A percentile compares a stretch with the other conserved stretches of the same genome.
phyloP scores from a whole-genome alignment of 2,113 vertebrate species.

The Lonchura striata region DNA sequence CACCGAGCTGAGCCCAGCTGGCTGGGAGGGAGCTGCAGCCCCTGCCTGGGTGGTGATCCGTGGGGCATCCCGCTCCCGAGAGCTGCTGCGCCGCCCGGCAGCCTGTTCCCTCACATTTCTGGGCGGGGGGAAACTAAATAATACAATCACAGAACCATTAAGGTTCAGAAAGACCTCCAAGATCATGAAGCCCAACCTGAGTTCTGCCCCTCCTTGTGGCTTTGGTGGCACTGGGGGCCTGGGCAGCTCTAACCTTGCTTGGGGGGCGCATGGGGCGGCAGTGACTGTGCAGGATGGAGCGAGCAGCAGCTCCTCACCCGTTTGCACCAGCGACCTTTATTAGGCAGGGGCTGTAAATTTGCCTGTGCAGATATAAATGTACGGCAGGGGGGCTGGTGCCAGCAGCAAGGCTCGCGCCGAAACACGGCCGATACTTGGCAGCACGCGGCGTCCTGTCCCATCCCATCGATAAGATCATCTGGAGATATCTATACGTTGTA shows the following conservation, averaged over 20 bases:
- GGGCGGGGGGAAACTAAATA: background rate
- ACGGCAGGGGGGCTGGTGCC: background rate
- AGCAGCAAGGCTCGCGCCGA: background rate
- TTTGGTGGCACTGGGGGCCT: rapidly evolving
- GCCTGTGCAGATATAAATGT: background rate
- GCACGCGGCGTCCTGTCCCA: conserved; percentile 15
- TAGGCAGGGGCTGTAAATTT: conserved; percentile 22
- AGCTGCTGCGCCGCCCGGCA: rapidly evolving
- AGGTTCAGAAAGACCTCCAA: background rate
- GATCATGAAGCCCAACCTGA: background rate
- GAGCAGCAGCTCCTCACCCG: background rate
- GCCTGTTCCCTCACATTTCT: background rate
- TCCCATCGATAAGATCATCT: background rate
- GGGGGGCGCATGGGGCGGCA: rapidly evolving
- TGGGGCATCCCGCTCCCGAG: rapidly evolving
- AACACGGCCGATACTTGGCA: conserved; percentile 11
- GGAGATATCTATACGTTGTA: background rate
- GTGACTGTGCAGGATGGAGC: background rate
- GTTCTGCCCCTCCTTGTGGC: background rate
- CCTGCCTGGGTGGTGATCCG: rapidly evolving
- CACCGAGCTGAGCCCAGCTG: rapidly evolving
- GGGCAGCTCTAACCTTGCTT: background rate
- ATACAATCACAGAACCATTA: background rate
- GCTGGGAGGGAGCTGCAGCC: background rate
- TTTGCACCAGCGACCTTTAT: background rate